These are phyloP conservation scores for Lithophane socia DNA, from an alignment of 2,888 invertebrate genomes.

Conservation along the genomic window DNA sequence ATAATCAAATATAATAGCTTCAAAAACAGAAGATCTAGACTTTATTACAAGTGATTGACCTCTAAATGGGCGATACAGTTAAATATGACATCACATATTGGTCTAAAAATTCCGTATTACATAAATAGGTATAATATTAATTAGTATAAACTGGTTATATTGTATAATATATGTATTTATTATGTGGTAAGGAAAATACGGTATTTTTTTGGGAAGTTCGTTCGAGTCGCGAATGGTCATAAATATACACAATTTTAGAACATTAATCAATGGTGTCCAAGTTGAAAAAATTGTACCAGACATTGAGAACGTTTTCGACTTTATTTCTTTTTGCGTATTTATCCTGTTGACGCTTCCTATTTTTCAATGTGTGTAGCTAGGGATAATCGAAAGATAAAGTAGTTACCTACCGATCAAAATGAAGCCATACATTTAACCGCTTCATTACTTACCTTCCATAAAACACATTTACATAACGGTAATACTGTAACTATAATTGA, in stretches of 20 bases:
- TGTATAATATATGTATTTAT: slow-evolving; percentile 6
- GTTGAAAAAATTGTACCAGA: background rate
- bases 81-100: slow-evolving; percentile 21
- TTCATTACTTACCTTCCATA: background rate
- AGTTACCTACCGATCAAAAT: slow-evolving; percentile 5
- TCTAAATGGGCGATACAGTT: slow-evolving; percentile 30
- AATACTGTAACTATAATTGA: too few species aligned
- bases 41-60: slow-evolving; percentile 45
- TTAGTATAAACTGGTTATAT: slow-evolving; percentile 33
- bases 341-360: slow-evolving; percentile 9
- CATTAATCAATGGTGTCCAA: background rate
- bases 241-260: background rate
- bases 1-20: slow-evolving; percentile 2
- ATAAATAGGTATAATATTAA: slow-evolving; percentile 18
- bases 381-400: background rate
- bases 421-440: background rate
- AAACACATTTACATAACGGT: too few species aligned
- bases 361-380: background rate
- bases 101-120: slow-evolving; percentile 19
- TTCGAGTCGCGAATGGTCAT: background rate
- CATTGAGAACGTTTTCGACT: background rate
- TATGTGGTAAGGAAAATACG: slow-evolving; percentile 9
- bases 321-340: background rate
- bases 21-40: slow-evolving; percentile 7
- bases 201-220: slow-evolving; percentile 13